Base-by-base conservation (phyloP, 2,888 invertebrate genomes). In the Acleris sparsana region DNA sequence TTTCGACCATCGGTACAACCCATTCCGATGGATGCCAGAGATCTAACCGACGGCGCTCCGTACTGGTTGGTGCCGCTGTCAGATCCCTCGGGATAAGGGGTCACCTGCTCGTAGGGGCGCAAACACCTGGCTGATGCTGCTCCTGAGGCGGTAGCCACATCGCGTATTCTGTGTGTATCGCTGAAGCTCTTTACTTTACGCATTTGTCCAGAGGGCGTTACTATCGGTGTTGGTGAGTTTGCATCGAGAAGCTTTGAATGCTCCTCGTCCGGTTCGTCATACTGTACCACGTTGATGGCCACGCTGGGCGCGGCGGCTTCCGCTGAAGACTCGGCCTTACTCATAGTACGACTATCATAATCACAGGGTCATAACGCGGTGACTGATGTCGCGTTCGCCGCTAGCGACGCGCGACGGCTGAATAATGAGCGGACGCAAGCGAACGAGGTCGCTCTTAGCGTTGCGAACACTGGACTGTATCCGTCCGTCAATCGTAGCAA, bases 1-100 rank as follows among this genome's bases (percentile, higher is more conserved):
- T 96, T 96, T 76, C 96, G 94, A 55, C 97, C 97, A 88, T 97
- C 97, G 51, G 97, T 97, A 70, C 97, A 97, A 43, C 97, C 97
- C 95, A 97, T 96, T 59, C 97, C 97, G 74, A 97, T 96, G 59
- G 97, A 97, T 64, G 97, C 96, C 76, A 97, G 94, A 55, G 97
- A 97, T 71, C 96, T 93, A 71, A 96, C 94, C 43, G 96, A 96
- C 43, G 95, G 94, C 55, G 95, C 95, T 70, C 86, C 87, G 89
- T 96, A 96, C 70, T 93, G 92, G 76, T 93, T 94, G 51, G 90
- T 89, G 72, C 94, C 93, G 70, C 91, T 92, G 72, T 96, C 96
- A 63, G 94, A 93, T 77, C 94, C 94, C 69, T 94, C 93, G 43
- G 93, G 92, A 76, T 86, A 86, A 69, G 83, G 78, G 72, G 90